Percentiles rank a stretch among this genome's conserved stretches.
Evolutionary conservation across 2,113 vertebrate species (phyloP).

Genomic region (Sphyrna mokarran): DNA sequence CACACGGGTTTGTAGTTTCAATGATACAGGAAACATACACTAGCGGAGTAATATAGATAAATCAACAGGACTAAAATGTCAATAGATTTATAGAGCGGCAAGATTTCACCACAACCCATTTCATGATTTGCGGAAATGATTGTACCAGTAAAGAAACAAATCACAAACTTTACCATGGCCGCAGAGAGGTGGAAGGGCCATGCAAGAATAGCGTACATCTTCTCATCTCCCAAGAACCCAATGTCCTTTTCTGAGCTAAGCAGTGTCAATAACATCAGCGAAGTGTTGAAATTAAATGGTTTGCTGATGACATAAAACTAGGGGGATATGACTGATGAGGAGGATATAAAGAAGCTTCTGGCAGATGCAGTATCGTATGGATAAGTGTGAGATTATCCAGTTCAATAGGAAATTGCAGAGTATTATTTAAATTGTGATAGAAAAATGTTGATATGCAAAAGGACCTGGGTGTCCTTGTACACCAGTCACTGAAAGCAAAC

Average conservation of each 20-base stretch:
- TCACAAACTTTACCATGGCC: background rate
- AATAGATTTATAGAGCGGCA: background rate
- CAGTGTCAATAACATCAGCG: conserved; percentile 45
- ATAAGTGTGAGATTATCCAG: no score
- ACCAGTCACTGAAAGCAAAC: no score
- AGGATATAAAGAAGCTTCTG: no score
- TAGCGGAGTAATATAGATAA: background rate
- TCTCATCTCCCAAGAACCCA: conserved; percentile 39
- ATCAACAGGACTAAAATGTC: background rate
- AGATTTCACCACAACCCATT: background rate
- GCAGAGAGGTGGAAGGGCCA: no score
- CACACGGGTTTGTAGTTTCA: no score
- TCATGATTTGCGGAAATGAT: background rate
- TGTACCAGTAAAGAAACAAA: background rate
- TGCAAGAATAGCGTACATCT: conserved; percentile 32
- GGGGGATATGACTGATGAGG: no score
- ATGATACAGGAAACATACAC: background rate
- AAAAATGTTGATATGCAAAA: no score
- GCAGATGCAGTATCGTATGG: no score
- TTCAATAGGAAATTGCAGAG: no score
- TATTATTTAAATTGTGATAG: no score
- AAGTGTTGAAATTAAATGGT: conserved; percentile 48
- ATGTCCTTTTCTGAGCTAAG: conserved; percentile 46
- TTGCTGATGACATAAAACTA: background rate
- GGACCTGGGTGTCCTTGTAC: no score